Evolutionary conservation across 2,797 vertebrate species (phyloP).

Genomic region (Otus scops): DNA sequence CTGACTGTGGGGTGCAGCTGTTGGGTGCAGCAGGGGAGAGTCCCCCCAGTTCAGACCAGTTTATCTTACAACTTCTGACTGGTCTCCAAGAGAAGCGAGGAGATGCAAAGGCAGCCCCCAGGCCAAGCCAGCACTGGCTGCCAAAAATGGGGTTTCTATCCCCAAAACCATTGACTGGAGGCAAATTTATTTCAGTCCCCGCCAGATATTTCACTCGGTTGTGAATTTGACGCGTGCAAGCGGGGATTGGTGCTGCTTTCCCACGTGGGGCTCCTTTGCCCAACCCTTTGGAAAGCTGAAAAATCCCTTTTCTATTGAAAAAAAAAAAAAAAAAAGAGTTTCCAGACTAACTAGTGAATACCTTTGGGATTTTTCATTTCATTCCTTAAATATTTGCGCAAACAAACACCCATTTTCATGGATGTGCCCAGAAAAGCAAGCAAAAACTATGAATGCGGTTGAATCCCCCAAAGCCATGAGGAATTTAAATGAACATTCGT

Average conservation of each 20-base stretch:
- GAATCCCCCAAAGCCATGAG: background rate
- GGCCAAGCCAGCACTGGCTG: fast-evolving
- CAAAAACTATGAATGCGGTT: background rate
- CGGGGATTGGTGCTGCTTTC: background rate
- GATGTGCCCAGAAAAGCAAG: background rate
- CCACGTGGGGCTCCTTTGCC: background rate
- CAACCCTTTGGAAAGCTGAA: background rate
- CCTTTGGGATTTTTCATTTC: background rate
- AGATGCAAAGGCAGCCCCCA: background rate
- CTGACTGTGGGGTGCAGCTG: fast-evolving
- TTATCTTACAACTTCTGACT: background rate
- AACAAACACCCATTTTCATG: background rate
- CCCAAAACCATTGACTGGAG: background rate
- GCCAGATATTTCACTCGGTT: fast-evolving
- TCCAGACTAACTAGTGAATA: background rate
- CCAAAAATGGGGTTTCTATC: background rate
- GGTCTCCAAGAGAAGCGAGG: background rate
- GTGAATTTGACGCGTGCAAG: fast-evolving
- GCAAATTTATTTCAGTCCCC: background rate
- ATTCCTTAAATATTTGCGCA: background rate
- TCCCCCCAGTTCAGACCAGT: background rate
- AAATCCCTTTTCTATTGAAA: background rate
- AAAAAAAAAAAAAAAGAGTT: background rate
- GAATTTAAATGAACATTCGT: background rate
- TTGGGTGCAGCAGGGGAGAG: background rate